phyloP scores from a whole-genome alignment of 2,888 invertebrate species.

The Drosophila greeni region DNA sequence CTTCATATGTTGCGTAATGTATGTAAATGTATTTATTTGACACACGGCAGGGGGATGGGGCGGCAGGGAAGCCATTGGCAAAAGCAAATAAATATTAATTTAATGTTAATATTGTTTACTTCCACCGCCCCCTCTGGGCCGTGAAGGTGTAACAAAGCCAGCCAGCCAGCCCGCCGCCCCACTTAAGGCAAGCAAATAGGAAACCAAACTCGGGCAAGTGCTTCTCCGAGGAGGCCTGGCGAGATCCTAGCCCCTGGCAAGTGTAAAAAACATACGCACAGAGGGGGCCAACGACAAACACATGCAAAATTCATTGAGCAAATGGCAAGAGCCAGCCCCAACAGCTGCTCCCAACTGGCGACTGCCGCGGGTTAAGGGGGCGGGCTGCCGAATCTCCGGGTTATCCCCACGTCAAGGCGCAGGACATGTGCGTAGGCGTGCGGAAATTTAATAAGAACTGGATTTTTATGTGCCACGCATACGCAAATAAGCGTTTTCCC shows the following conservation, averaged over 20 bases:
- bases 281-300: slow-evolving; percentile 31
- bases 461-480: slow-evolving; percentile 68
- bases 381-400: background rate
- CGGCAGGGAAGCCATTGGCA: slow-evolving; percentile 33
- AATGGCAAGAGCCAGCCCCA: slow-evolving; percentile 34
- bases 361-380: background rate
- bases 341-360: slow-evolving; percentile 39
- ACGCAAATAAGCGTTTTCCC: slow-evolving; percentile 45
- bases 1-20: slow-evolving; percentile 63
- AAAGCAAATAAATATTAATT: slow-evolving; percentile 71
- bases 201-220: slow-evolving; percentile 52
- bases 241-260: slow-evolving; percentile 26
- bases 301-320: slow-evolving; percentile 66
- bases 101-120: slow-evolving; percentile 67
- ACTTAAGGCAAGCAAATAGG: slow-evolving; percentile 40
- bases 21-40: slow-evolving; percentile 70
- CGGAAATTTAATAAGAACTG: slow-evolving; percentile 72
- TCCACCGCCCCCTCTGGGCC: slow-evolving; percentile 22
- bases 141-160: slow-evolving; percentile 55
- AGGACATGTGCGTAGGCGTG: slow-evolving; percentile 61
- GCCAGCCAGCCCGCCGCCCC: slow-evolving; percentile 14
- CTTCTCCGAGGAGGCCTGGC: slow-evolving; percentile 12
- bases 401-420: slow-evolving; percentile 18
- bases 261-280: slow-evolving; percentile 54
- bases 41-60: slow-evolving; percentile 22